phyloP scores from a whole-genome alignment of 2,113 vertebrate species.

The Okapia johnstoni region DNA sequence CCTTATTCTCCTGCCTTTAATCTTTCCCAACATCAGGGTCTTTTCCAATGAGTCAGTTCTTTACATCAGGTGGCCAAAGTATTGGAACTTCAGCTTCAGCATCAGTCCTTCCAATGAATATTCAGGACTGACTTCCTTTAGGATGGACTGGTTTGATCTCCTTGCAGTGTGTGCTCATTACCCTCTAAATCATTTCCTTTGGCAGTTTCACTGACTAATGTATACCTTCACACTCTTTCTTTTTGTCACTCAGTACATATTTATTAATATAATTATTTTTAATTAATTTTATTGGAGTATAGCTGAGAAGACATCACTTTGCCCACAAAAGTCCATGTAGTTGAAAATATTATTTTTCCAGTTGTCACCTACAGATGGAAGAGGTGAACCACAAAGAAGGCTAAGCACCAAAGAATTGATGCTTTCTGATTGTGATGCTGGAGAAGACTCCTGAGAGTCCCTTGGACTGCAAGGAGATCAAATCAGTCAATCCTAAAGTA shows the following conservation, averaged over 20 bases:
- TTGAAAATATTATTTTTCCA: background rate
- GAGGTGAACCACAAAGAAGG: background rate
- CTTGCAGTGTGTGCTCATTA: background rate
- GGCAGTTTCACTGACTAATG: background rate
- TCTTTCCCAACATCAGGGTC: background rate
- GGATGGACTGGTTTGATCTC: background rate
- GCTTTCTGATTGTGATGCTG: background rate
- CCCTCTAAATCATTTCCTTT: background rate
- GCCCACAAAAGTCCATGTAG: background rate
- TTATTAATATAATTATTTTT: background rate
- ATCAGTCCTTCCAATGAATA: background rate
- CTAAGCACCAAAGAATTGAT: background rate
- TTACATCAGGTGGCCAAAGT: background rate
- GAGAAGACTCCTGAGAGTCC: background rate
- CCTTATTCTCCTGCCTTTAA: background rate
- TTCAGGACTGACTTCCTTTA: background rate
- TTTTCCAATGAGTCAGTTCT: background rate
- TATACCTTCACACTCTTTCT: background rate
- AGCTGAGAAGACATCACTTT: background rate
- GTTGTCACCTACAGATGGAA: rapidly evolving
- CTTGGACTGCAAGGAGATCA: background rate
- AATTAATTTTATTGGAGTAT: background rate
- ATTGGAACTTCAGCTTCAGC: background rate
- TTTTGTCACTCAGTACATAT: background rate
- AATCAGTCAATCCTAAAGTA: background rate